Evolutionary conservation across 2,888 invertebrate genomes (phyloP), one percentile per base, ranked within the genome.

Genomic region (Leucoma salicis): DNA sequence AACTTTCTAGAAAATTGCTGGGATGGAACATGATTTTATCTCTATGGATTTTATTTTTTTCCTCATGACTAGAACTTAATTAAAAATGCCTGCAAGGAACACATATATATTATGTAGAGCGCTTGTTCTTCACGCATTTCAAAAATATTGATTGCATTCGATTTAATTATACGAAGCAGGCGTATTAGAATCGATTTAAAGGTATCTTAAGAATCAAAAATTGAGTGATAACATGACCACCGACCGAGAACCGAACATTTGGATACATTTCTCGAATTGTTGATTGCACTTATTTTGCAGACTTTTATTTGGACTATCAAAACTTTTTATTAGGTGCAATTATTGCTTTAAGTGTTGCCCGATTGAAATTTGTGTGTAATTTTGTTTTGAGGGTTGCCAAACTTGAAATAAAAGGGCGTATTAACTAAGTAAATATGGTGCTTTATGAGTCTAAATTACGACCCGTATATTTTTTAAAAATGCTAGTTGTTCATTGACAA

Each of bases 151-250:
- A n/a, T n/a, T n/a, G 56, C 59, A 64, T 61, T 63, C 63, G 60
- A 53, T 63, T 27, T 61, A 46, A 61, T 54, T 57, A 54, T 57
- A 48, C 44, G 49, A 41, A 16, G 37, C 28, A 53, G 68, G 67
- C 66, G 68, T 64, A 52, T 13, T 46, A 16, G 43, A 66, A 68
- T 65, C 66, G 66, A 63, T 63, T 73, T 54, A 57, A 54, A 56
- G 65, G 70, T 67, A 68, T 67, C 63, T 64, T 54, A 62, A 55
- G 58, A 57, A 63, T 65, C 61, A 54, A 57, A 52, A 58, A 66
- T 57, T 59, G 62, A 63, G 64, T 66, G 72, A 67, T 74, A 74
- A 69, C 14, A 29, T 31, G 58, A 65, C 63, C 66, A 66, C 66
- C 71, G 45, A 40, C 43, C 55, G 49, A 47, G 61, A 63, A 54